These are phyloP conservation scores for Epinephelus moara DNA, from an alignment of 2,113 vertebrate species.

Conservation along the genomic window DNA sequence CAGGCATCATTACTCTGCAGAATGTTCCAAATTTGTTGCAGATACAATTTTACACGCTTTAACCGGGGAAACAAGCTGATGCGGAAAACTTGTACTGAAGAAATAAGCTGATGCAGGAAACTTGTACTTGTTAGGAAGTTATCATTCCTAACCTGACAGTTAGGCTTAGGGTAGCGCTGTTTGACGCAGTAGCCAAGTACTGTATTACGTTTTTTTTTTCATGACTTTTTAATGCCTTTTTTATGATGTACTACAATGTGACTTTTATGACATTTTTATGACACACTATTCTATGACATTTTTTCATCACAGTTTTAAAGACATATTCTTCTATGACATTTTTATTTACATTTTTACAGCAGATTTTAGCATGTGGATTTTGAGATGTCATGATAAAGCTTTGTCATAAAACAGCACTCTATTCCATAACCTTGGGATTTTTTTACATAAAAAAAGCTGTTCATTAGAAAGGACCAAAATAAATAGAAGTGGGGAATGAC, in stretches of 20 bases:
- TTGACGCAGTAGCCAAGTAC: not conserved
- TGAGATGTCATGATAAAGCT: too few species aligned
- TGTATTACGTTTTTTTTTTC: not conserved
- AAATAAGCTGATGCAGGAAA: constrained; percentile 16
- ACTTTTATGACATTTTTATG: too few species aligned
- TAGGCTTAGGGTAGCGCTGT: not conserved
- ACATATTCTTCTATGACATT: too few species aligned
- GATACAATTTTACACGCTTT: constrained; percentile 63
- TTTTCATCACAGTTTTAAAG: too few species aligned
- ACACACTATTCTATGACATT: too few species aligned
- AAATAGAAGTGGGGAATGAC: too few species aligned
- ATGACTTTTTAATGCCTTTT: not conserved
- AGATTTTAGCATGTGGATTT: too few species aligned
- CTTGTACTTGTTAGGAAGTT: not conserved
- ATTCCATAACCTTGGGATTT: too few species aligned
- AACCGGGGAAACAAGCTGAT: constrained; percentile 39
- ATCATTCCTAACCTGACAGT: not conserved
- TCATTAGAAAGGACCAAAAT: too few species aligned
- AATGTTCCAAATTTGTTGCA: constrained; percentile 62
- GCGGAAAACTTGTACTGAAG: not conserved
- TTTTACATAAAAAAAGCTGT: too few species aligned
- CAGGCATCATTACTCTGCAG: constrained; percentile 67
- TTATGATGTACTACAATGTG: not conserved
- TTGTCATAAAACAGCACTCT: too few species aligned
- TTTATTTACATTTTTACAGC: too few species aligned